Evolutionary conservation across 2,797 vertebrate genomes (phyloP), one percentile per base, ranked within the genome.

Genomic region (Tamandua tetradactyla): DNA sequence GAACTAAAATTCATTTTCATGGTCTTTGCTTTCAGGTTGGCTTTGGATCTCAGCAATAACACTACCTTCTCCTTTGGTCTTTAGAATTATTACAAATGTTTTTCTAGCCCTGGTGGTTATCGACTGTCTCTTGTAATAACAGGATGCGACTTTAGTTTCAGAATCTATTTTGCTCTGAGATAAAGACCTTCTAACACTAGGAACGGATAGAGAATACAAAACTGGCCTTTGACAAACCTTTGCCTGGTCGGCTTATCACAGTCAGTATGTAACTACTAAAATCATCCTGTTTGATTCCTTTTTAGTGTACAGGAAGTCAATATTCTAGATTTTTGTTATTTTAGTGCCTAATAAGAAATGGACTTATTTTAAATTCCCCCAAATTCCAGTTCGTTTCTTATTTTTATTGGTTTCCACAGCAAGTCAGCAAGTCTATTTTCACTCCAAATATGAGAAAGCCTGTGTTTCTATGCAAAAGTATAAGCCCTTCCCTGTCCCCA

Each of bases 131-230:
- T 80, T 47, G 2, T 87, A 57, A n/a, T 79, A 89, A 47, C 25
- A 87, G 25, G 57, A 71, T 85, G 13, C 22, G 44, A 52, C 15
- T 86, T 81, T 37, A 66, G 22, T 88, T 87, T 88, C 69, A 94
- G 66, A 88, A 42, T 90, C 47, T 87, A 35, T 84, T 93, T 91
- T 88, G 35, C 64, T 83, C 79, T 87, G 83, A 90, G 61, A 88
- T 64, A 79, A 90, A 91, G 11, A 30, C 5, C 25, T 78, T 94
- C 15, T 61, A 89, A 91, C 3, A 49, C 27, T 68, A 37, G 44
- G 40, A 87, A 68, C 7, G 22, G 17, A 69, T 0, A 59, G 64
- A 92, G 17, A 4, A 18, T 40, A 27, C 3, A 59, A 49, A 80
- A 18, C 59, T 59, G 59, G 4, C 35, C 42, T 37, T 74, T 89